Evolutionary conservation across 2,797 vertebrate genomes (phyloP).

Genomic region (Gila robusta): DNA sequence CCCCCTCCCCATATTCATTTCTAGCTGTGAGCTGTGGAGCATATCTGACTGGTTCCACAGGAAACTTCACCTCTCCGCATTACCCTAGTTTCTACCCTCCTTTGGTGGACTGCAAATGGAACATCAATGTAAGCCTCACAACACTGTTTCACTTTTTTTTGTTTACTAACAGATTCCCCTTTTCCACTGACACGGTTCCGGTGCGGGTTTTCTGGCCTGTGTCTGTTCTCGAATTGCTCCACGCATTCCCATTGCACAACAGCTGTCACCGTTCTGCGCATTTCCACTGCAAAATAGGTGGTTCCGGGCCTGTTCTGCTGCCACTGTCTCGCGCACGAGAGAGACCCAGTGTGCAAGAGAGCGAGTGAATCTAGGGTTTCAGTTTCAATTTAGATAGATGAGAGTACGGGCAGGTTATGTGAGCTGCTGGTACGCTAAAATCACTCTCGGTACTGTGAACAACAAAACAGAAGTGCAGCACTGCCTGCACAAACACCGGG

Average conservation of each 20-base stretch:
- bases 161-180: background rate
- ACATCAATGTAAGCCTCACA: constrained; percentile 73
- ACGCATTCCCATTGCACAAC: background rate
- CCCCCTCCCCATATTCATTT: constrained; percentile 1
- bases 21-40: constrained; percentile 72
- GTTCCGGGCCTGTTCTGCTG: too few species aligned
- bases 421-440: background rate
- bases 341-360: too few species aligned
- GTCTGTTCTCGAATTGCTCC: background rate
- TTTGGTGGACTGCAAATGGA: constrained; percentile 77
- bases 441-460: background rate
- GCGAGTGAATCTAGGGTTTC: too few species aligned
- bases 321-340: background rate
- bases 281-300: too few species aligned
- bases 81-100: constrained; percentile 83
- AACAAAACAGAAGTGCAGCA: background rate
- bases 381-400: too few species aligned
- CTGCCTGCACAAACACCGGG: background rate
- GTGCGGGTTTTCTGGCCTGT: background rate
- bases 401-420: too few species aligned
- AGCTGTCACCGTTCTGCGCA: too few species aligned
- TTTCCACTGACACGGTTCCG: background rate
- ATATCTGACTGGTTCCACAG: constrained; percentile 49
- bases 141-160: background rate
- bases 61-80: constrained; percentile 75